phyloP scores from a whole-genome alignment of 2,888 invertebrate species.

The Aethes cnicana region DNA sequence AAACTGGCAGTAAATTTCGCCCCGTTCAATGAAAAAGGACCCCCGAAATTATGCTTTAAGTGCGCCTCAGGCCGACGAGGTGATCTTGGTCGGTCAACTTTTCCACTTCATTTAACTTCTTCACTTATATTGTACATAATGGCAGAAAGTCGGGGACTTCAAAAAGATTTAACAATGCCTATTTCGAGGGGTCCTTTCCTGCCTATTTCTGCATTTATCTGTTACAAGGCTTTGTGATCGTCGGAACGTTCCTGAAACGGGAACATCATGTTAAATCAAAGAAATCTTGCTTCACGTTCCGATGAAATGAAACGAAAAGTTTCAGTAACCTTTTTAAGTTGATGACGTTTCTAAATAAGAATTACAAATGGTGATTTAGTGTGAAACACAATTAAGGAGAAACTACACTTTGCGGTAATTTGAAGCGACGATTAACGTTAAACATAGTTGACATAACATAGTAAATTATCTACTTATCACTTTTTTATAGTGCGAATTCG shows the following conservation, averaged over 20 bases:
- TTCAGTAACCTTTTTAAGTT: too few relatives aligned
- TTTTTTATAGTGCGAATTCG: too few relatives aligned
- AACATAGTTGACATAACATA: too few relatives aligned
- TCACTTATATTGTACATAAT: slow-evolving; percentile 77
- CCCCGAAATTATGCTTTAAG: slow-evolving; percentile 41
- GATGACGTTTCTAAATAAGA: too few relatives aligned
- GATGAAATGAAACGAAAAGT: too few relatives aligned
- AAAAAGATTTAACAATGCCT: slow-evolving; percentile 80
- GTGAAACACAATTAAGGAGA: too few relatives aligned
- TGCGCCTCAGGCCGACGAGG: slow-evolving; percentile 36
- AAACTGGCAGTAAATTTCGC: slow-evolving; percentile 13
- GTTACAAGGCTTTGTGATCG: slow-evolving; percentile 49
- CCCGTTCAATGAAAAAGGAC: slow-evolving; percentile 26
- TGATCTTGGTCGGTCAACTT: slow-evolving; percentile 73
- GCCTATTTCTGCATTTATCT: slow-evolving; percentile 60
- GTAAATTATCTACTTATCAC: too few relatives aligned
- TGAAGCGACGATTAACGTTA: too few relatives aligned
- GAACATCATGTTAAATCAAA: slow-evolving; percentile 6
- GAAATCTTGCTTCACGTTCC: slow-evolving; percentile 4
- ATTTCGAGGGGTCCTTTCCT: slow-evolving; percentile 68
- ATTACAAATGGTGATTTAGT: too few relatives aligned
- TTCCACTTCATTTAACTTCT: slow-evolving; percentile 81
- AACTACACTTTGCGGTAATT: too few relatives aligned
- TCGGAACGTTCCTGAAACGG: neutral
- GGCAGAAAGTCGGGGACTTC: slow-evolving; percentile 73